Base-by-base conservation (phyloP, 2,797 vertebrate species). In the Danio albolineatus region DNA sequence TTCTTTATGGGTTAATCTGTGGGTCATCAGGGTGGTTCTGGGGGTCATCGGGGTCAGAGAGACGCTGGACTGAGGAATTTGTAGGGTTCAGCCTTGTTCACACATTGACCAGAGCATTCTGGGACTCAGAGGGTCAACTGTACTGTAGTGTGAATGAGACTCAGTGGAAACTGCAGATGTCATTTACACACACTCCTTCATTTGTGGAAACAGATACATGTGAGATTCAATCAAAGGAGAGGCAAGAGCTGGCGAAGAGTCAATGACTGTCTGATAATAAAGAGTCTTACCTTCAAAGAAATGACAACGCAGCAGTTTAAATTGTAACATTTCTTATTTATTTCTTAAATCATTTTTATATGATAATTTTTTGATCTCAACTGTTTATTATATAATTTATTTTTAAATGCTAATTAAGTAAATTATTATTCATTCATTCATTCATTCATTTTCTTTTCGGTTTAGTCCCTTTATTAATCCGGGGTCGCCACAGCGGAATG, bases 41-140 rank as follows among this genome's bases (percentile, higher is more conserved):
- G 65, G 83, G 90, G 92, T 91, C 82, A 72, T 67, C 78, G 86
- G 89, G 92, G 92, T 92, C 91, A 89, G 59, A 74, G 80, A 82
- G 75, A 73, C 60, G 43, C 48, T 53, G 46, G 73, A 69, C 80
- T 77, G 70, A 73, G 65, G 67, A 85, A 85, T 81, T 74, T 82
- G 72, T 88, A 85, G 79, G 85, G 80, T 90, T 90, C 90, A 76
- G 88, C 91, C 90, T 90, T 87, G 82, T 56, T 83, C 85, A 85
- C 79, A 85, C 82, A 92, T 91, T 92, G 90, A 90, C 79, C 83
- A 65, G 78, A 61, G 28, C 17, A 51, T 67, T 81, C 75, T 12
- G 72, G 38, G 69, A 62, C 84, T 81, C 57, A 62, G 87, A 89
- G 89, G 91, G 1, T 28, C 1, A 28, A 28, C 28, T 28, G 28